These are phyloP conservation scores for Drosophila kurseongensis DNA, from an alignment of 1,140 invertebrate species.

Conservation along the genomic window DNA sequence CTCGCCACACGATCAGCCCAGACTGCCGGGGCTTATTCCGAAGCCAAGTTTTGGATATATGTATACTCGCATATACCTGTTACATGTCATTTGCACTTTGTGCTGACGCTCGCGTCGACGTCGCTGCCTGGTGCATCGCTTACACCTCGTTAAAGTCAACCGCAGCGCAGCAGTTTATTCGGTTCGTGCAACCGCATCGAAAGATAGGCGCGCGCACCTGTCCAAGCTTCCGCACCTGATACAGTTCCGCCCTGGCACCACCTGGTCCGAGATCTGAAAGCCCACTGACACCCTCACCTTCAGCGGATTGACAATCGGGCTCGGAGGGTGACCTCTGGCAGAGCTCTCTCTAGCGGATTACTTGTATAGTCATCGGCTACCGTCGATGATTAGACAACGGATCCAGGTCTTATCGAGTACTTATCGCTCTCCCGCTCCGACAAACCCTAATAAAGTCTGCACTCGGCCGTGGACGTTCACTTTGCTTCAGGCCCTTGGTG, in stretches of 20 bases:
- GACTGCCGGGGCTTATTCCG: neutral
- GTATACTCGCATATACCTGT: neutral
- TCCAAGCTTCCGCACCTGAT: slow-evolving; percentile 20
- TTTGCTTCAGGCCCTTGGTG: slow-evolving; percentile 9
- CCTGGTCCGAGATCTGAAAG: slow-evolving; percentile 2
- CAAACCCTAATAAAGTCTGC: slow-evolving; percentile 30
- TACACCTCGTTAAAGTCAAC: slow-evolving; percentile 68
- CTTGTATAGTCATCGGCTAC: slow-evolving; percentile 15
- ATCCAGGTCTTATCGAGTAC: slow-evolving; percentile 24
- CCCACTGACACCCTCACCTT: neutral
- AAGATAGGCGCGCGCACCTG: slow-evolving; percentile 46
- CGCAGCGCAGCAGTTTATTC: slow-evolving; percentile 57
- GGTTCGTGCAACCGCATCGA: slow-evolving; percentile 64
- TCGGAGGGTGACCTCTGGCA: slow-evolving; percentile 39
- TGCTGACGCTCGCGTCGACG: slow-evolving; percentile 15
- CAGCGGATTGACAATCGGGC: neutral
- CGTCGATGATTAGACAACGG: slow-evolving; percentile 30
- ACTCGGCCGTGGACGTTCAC: slow-evolving; percentile 9
- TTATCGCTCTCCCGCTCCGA: slow-evolving; percentile 16
- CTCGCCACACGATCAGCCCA: neutral
- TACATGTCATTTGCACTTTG: slow-evolving; percentile 44
- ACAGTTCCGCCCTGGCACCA: neutral
- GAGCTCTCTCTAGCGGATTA: neutral
- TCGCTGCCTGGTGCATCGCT: slow-evolving; percentile 29
- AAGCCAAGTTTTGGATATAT: slow-evolving; percentile 28